Evolutionary conservation across 2,797 vertebrate genomes (phyloP), one percentile per base, ranked within the genome.

Genomic region (Platyrinchus mystaceus): DNA sequence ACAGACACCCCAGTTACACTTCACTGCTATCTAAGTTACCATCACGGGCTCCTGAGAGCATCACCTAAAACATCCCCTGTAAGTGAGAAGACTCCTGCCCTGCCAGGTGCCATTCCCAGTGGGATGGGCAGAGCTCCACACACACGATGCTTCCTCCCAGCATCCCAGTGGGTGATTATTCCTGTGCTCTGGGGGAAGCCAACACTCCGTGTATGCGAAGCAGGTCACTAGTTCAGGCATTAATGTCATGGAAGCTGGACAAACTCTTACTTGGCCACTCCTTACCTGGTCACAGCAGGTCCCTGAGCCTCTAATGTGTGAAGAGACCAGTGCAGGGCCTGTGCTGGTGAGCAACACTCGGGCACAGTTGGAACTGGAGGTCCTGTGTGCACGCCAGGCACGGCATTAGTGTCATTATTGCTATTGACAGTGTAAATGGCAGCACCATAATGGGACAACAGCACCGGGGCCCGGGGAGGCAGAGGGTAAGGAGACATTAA

Each of bases 401-500:
- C 16, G 12, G 86, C 67, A 6, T 21, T 15, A 17, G 67, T 88
- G 17, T 41, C 66, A 5, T 71, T 69, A 58, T 87, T 85, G 94
- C 75, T 73, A 30, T 87, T 49, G 91, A 86, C 92, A 94, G 70
- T 44, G 66, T 89, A 74, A 94, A 70, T 10, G 77, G 80, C 94
- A 87, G 90, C 77, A 20, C 92, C 58, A 49, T 62, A 79, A 92
- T 21, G 95, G 95, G 89, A 62, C 93, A 50, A 92, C 94, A 90
- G 95, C 93, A 53, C 36, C 66, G 24, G 84, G 93, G 82, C 93
- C 89, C 77, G 11, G 49, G 70, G 78, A 89, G 92, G 90, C 93
- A 95, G 93, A 93, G 94, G 90, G 89, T 94, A 84, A 93, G 92
- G 92, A 95, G 95, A 84, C 76, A 58, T 73, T 95, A 93, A 96